Percentiles rank a stretch among this genome's conserved stretches.
Conservation (phyloP, 1,140 invertebrate genomes). For the Zaprionus taronus region DNA sequence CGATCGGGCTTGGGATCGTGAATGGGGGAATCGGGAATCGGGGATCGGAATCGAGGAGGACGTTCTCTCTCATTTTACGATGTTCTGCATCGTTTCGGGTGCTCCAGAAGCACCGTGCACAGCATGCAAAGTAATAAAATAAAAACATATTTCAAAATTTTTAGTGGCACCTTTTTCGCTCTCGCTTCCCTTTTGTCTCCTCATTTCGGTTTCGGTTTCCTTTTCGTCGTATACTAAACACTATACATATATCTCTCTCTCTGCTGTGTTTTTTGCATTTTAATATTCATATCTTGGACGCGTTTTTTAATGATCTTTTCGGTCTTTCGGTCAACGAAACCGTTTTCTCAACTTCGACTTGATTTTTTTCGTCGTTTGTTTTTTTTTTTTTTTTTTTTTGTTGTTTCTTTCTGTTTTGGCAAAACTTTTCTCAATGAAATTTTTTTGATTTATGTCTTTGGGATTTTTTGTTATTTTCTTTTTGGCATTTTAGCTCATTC, state of each 20-base stretch:
- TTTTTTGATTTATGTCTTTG: slow-evolving; percentile 79
- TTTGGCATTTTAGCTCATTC: slow-evolving; percentile 3
- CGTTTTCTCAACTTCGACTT: slow-evolving; percentile 26
- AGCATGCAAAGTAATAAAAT: slow-evolving; percentile 82
- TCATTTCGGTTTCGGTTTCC: slow-evolving; percentile 13
- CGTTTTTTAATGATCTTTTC: slow-evolving; percentile 49
- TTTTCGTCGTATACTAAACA: slow-evolving; percentile 5
- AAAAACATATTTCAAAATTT: slow-evolving; percentile 83
- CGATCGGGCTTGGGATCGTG: background rate
- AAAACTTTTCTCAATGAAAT: slow-evolving; percentile 83
- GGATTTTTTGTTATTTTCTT: slow-evolving; percentile 36
- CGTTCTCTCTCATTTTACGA: slow-evolving; percentile 55
- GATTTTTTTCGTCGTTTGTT: background rate
- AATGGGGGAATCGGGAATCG: background rate
- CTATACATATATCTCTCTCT: slow-evolving; percentile 12
- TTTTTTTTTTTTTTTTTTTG: background rate
- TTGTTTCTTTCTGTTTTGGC: slow-evolving; percentile 35
- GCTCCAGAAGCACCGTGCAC: slow-evolving; percentile 79
- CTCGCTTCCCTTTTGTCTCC: slow-evolving; percentile 24
- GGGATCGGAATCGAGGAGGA: background rate
- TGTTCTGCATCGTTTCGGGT: slow-evolving; percentile 70
- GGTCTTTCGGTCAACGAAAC: slow-evolving; percentile 40
- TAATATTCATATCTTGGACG: slow-evolving; percentile 54
- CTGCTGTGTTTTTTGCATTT: slow-evolving; percentile 47
- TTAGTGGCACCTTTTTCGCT: slow-evolving; percentile 78